phyloP scores from a whole-genome alignment of 2,888 invertebrate genomes.

The Leucophora obtusa region DNA sequence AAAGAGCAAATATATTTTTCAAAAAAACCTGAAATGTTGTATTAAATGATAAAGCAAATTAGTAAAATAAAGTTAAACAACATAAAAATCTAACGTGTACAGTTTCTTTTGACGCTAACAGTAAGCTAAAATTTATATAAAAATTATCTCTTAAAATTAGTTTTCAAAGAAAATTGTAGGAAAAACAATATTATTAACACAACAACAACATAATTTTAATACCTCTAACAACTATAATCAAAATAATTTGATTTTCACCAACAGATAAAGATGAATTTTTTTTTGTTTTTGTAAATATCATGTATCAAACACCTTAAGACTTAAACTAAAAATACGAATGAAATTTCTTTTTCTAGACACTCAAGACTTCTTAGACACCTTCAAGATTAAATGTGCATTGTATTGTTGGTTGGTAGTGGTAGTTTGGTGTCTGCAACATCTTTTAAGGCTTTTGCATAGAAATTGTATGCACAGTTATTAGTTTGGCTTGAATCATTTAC shows the following conservation, averaged over 20 bases:
- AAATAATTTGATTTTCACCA: slow-evolving; percentile 25
- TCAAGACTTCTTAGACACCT: not conserved
- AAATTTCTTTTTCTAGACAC: not conserved
- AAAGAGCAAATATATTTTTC: too few relatives aligned
- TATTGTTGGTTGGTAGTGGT: not conserved
- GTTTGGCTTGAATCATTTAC: not conserved
- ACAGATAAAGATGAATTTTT: slow-evolving; percentile 2
- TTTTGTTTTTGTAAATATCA: not conserved
- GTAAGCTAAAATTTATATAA: too few relatives aligned
- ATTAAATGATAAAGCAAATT: too few relatives aligned
- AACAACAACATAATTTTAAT: slow-evolving; percentile 11
- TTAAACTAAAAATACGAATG: not conserved
- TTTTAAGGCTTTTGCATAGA: not conserved
- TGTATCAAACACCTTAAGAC: slow-evolving; percentile 8
- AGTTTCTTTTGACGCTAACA: too few relatives aligned
- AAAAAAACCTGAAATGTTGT: too few relatives aligned
- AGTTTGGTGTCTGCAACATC: not conserved
- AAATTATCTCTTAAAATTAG: not conserved
- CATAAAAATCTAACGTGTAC: too few relatives aligned
- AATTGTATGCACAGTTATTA: not conserved
- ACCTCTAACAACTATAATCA: slow-evolving; percentile 20
- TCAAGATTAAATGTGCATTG: not conserved
- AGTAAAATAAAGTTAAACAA: too few relatives aligned
- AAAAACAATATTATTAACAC: not conserved
- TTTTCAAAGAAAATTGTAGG: not conserved